Evolutionary conservation across 2,888 invertebrate species (phyloP), one percentile per base, ranked within the genome.

Genomic region (Cyclophora punctaria): DNA sequence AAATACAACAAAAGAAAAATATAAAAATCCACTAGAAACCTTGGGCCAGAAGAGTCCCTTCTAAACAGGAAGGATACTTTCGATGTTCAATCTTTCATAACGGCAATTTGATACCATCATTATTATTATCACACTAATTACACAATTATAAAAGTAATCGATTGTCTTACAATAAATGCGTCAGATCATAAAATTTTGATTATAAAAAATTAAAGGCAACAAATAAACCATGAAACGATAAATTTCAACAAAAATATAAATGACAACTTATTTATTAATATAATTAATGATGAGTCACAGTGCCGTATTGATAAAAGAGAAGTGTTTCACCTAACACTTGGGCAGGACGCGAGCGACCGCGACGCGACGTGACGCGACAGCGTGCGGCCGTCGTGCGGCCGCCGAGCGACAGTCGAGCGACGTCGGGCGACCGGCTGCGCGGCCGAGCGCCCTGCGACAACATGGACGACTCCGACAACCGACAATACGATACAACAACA

Each of bases 41-140:
- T 84, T 83, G 88, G 88, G 87, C 82, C 87, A 73, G 88, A 81
- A 73, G 80, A 85, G 85, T 87, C 87, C 88, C 88, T 83, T 84
- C 86, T 87, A 85, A 77, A 85, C 82, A 86, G 89, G 89, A 89
- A 89, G 89, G 89, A 89, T 88, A 89, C 88, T 89, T 89, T 89
- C 89, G 89, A 89, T 89, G 89, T 89, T 87, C 76, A 77, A 77
- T 82, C 81, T 83, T 85, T 84, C 78, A 84, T 80, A 84, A 83
- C 84, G 88, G 87, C 86, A 83, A 83, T 87, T 85, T 83, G 73
- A 86, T 87, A 85, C 86, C 86, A 84, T 86, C 78, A 79, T 81
- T 75, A 81, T 80, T 78, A 82, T 84, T 87, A 88, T 88, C 88
- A 88, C 88, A 88, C 88, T 87, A 87, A 87, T 84, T 86, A 86